These are phyloP conservation scores for Apostichopus japonicus DNA, from an alignment of 35 echinoderm and acorn worm species.

Conservation along the genomic window DNA sequence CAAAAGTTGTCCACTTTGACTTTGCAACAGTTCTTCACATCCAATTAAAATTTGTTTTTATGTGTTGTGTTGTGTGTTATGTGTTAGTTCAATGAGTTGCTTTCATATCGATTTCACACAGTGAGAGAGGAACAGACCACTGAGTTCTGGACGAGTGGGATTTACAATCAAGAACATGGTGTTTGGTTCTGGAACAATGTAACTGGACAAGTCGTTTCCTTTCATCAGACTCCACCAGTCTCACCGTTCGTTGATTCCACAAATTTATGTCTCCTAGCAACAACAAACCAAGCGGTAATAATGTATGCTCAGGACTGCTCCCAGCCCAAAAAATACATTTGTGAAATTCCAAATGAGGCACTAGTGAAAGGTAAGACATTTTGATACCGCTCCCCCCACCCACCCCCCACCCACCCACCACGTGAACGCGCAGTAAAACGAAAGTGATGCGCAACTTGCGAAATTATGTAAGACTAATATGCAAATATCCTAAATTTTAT, in stretches of 20 bases:
- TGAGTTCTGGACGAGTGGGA: constrained; percentile 25
- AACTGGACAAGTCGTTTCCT: neutral
- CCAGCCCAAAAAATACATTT: neutral
- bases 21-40: no score
- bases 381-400: no score
- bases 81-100: no score
- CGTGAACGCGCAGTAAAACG: no score
- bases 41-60: no score
- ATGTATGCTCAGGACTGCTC: neutral
- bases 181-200: constrained; percentile 29
- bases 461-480: no score
- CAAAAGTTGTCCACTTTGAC: no score
- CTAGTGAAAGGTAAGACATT: constrained; percentile 6
- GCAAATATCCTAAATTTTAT: no score
- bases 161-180: neutral
- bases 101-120: neutral
- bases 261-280: neutral
- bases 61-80: no score
- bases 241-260: neutral
- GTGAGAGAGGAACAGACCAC: neutral
- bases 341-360: constrained; percentile 15
- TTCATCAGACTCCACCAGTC: neutral
- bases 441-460: no score
- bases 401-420: no score
- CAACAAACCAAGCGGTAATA: neutral